Evolutionary conservation across 2,113 vertebrate genomes (phyloP).

Genomic region (Xiphophorus maculatus): DNA sequence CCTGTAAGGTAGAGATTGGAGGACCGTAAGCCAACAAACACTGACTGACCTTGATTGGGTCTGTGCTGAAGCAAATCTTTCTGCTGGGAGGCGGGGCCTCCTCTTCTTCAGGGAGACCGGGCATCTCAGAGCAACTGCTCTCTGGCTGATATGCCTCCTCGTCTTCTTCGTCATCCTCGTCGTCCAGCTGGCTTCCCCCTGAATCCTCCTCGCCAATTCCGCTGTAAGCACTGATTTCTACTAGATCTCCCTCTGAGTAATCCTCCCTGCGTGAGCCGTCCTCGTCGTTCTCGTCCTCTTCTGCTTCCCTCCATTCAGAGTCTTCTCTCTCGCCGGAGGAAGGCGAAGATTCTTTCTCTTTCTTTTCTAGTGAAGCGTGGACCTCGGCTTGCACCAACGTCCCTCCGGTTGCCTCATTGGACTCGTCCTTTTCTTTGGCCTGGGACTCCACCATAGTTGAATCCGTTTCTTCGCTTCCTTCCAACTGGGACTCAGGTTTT

Average conservation of each 20-base stretch:
- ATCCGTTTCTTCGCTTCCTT: conserved; percentile 49
- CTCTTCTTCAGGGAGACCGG: conserved; percentile 90
- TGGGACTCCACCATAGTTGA: conserved; percentile 23
- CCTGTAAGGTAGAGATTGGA: not conserved
- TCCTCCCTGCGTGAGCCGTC: conserved; percentile 93
- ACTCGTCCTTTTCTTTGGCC: not conserved
- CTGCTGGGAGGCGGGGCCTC: conserved; percentile 84
- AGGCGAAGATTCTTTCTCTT: conserved; percentile 52
- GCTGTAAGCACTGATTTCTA: conserved; percentile 97
- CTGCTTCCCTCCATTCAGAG: conserved; percentile 56
- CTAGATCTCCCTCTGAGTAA: conserved; percentile 93
- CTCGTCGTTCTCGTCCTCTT: conserved; percentile 70
- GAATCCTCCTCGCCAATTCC: conserved; percentile 94
- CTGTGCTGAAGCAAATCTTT: conserved; percentile 93
- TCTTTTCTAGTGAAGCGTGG: conserved; percentile 81
- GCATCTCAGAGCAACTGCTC: conserved; percentile 90
- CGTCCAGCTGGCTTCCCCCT: conserved; percentile 94
- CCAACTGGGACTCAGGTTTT: conserved; percentile 29
- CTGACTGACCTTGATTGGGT: conserved; percentile 88
- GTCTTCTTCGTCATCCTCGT: conserved; percentile 85
- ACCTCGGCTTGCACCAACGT: conserved; percentile 76
- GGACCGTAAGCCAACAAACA: not conserved
- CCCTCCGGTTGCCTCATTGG: conserved; percentile 43
- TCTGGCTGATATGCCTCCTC: conserved; percentile 86
- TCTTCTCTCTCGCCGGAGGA: conserved; percentile 40